Base-by-base conservation (phyloP, 2,113 vertebrate species). In the Baryphthengus martii region DNA sequence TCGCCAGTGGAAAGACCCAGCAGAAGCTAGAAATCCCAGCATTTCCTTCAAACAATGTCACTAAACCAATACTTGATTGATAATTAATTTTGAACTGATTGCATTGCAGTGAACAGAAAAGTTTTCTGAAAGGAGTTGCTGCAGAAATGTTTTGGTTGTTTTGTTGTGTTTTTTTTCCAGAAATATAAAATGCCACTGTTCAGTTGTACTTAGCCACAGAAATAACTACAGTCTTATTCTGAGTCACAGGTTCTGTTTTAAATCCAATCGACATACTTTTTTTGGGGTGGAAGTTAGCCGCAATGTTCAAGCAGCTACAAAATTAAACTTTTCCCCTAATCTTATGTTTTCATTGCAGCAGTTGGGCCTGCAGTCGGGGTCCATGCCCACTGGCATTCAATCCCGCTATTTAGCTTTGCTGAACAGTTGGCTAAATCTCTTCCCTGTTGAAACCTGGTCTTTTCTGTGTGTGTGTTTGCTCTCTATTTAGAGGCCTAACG, bases 11-110 rank as follows among this genome's bases (percentile, higher is more conserved):
- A 35, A 71, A 85, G 39, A 11, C 14, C 37, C 40, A 45, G 3
- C 4, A 6, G 62, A 35, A 71, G 17, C 3, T 3, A 71, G 31
- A 66, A 81, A 50, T 18, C 47, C n/a, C 4, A 0, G 0, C 25
- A n/a, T 12, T 31, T 71, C 42, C 68, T 94, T 63, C 73, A 72
- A 86, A 80, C 21, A 6, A 37, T 50, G 24, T 31, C 25, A 19
- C 35, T 73, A 71, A 71, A 82, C 28, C 6, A 4, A 61, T 18
- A 63, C 8, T 18, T 35, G 47, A 49, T 31, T 53, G 33, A 61
- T 49, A 83, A 77, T 39, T 56, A 56, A 59, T 33, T 84, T 53
- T 85, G 12, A 85, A 75, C 25, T 2, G 2, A 39, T 42, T 77
- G 67, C 50, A 72, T 17, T 1, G 0, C 21, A 24, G 10, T 40